Conservation (phyloP, 2,113 vertebrate genomes). For the Coptodon rendalli region DNA sequence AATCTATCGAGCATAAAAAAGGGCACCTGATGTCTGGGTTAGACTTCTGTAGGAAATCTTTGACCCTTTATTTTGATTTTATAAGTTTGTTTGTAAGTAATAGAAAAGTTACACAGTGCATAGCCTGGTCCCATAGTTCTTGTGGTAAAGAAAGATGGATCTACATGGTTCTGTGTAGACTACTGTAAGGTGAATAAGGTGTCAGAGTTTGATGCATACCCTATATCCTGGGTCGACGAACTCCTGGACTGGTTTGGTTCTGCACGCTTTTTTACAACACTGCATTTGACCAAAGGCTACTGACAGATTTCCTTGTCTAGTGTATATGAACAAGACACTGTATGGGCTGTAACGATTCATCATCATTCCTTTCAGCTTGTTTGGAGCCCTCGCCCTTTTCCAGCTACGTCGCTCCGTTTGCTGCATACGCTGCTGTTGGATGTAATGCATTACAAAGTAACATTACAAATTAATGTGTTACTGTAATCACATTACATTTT, state of each 20-base stretch:
- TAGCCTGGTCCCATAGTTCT: background rate
- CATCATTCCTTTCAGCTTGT: background rate
- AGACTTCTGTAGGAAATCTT: background rate
- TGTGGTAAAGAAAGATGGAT: background rate
- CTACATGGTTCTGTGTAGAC: background rate
- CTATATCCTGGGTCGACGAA: rapidly evolving
- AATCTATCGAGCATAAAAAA: background rate
- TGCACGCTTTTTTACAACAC: background rate
- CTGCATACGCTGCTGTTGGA: background rate
- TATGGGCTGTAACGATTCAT: background rate
- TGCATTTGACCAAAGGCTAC: background rate
- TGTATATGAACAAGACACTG: rapidly evolving
- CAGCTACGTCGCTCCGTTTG: background rate
- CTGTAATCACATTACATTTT: background rate
- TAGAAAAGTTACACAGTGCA: background rate
- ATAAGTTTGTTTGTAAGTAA: background rate
- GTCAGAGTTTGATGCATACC: rapidly evolving
- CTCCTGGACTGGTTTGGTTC: background rate
- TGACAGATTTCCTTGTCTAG: background rate
- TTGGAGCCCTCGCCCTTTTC: rapidly evolving
- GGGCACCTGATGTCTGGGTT: background rate
- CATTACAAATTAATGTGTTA: background rate
- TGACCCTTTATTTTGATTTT: background rate
- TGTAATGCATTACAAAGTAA: background rate
- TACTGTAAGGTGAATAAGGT: background rate